A percentile compares a stretch with the other conserved stretches of the same genome.
Evolutionary conservation across 2,113 vertebrate genomes (phyloP).

Genomic region (Nothoprocta perdicaria): DNA sequence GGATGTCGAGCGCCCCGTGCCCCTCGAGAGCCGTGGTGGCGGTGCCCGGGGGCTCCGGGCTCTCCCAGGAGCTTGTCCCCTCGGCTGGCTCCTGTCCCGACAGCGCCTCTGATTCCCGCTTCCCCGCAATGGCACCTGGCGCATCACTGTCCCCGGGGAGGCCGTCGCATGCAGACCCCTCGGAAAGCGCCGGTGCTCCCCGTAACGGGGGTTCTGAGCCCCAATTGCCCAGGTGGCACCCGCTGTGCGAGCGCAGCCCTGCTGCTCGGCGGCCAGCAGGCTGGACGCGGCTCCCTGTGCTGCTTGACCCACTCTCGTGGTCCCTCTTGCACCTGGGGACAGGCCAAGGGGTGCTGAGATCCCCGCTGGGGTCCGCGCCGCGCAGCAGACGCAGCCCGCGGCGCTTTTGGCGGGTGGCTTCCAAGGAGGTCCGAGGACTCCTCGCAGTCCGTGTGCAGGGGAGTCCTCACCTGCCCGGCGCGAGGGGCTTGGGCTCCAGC

Average conservation of each 20-base stretch:
- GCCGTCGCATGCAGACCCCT: neutral
- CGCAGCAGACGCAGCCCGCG: neutral
- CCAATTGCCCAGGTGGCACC: neutral
- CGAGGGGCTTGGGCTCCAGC: accelerated
- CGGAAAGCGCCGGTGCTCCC: neutral
- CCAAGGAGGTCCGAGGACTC: no score
- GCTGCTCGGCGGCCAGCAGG: neutral
- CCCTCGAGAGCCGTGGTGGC: no score
- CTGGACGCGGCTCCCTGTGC: neutral
- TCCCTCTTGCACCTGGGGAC: no score
- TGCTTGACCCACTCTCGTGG: accelerated
- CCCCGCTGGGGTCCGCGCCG: no score
- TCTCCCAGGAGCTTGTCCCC: no score
- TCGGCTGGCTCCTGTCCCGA: no score
- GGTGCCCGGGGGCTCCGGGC: no score
- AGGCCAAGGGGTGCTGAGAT: accelerated
- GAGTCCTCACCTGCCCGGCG: neutral
- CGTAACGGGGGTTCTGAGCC: neutral
- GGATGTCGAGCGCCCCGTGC: no score
- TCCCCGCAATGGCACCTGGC: no score
- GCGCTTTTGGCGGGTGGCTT: neutral
- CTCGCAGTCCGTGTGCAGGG: neutral
- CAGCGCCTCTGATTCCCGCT: no score
- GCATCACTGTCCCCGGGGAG: no score
- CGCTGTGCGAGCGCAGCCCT: neutral